Percentiles rank a stretch among this genome's conserved stretches.
These are phyloP conservation scores for Seriola rivoliana DNA, from an alignment of 2,113 vertebrate genomes.

Conservation along the genomic window DNA sequence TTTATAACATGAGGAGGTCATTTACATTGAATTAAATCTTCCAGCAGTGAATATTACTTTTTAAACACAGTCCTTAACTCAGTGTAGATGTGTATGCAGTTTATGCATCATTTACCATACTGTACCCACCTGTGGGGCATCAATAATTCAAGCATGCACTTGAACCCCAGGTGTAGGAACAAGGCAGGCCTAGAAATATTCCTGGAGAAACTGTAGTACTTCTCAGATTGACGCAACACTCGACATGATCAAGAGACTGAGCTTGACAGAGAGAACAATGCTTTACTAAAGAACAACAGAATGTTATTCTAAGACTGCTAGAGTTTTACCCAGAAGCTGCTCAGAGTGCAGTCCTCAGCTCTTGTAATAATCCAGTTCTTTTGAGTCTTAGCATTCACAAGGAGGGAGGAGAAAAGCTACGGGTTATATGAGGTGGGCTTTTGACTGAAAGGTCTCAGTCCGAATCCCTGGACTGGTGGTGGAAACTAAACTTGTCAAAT, in stretches of 20 bases:
- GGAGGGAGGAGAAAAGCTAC: constrained; percentile 12
- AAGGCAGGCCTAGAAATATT: constrained; percentile 66
- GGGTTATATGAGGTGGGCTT: constrained; percentile 32
- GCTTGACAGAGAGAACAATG: constrained; percentile 53
- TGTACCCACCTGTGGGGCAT: constrained; percentile 67
- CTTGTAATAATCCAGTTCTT: constrained; percentile 28
- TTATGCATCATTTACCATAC: constrained; percentile 69
- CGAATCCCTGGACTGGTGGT: constrained; percentile 6
- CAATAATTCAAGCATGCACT: constrained; percentile 76
- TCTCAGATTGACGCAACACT: constrained; percentile 71
- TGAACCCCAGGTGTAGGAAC: constrained; percentile 69
- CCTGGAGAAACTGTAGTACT: constrained; percentile 55
- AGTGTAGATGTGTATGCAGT: constrained; percentile 29
- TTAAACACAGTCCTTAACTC: constrained; percentile 31
- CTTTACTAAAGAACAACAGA: constrained; percentile 62
- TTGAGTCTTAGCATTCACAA: constrained; percentile 1
- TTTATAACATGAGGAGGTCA: background rate
- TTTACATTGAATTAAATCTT: constrained; percentile 12
- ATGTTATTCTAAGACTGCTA: constrained; percentile 48
- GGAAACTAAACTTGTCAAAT: constrained; percentile 23
- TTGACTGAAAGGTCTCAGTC: constrained; percentile 22
- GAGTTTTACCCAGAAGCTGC: constrained; percentile 54
- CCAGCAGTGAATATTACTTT: constrained; percentile 13
- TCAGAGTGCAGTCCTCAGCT: constrained; percentile 29
- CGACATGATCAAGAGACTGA: constrained; percentile 65